Conservation (phyloP, 2,797 vertebrate genomes). For the Cirrhinus molitorella region DNA sequence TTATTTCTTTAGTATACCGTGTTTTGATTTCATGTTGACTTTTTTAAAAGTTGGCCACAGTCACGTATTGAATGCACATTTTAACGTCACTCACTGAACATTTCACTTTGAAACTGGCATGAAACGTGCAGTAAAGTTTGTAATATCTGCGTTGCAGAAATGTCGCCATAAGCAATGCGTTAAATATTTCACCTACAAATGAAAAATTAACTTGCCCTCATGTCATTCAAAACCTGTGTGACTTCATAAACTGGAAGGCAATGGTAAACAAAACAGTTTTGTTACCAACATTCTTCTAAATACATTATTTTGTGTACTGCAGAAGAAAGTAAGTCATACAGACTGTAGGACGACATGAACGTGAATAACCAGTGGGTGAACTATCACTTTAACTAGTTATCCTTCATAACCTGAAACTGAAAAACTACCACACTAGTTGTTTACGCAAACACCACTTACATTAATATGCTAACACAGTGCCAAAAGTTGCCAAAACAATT, state of each 20-base stretch:
- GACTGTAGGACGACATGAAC: background rate
- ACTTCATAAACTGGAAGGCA: background rate
- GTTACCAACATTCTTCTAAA: background rate
- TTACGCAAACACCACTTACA: background rate
- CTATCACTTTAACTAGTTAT: background rate
- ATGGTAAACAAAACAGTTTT: background rate
- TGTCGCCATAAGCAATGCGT: too few species aligned
- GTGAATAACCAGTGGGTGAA: too few species aligned
- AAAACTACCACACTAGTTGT: background rate
- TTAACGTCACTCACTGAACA: too few species aligned
- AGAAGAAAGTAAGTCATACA: background rate
- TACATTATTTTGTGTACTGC: background rate
- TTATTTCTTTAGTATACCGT: too few species aligned
- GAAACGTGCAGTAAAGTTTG: too few species aligned
- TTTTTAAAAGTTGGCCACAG: too few species aligned
- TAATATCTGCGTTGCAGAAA: too few species aligned
- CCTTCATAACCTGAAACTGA: background rate
- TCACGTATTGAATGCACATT: too few species aligned
- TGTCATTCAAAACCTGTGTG: background rate
- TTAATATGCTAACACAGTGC: background rate
- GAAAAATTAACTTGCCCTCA: background rate
- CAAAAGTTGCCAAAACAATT: too few species aligned
- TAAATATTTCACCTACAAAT: background rate
- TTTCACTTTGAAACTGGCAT: too few species aligned
- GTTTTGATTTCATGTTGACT: too few species aligned